These are phyloP conservation scores for Atta cephalotes DNA, from an alignment of 1,140 invertebrate genomes.

Conservation along the genomic window DNA sequence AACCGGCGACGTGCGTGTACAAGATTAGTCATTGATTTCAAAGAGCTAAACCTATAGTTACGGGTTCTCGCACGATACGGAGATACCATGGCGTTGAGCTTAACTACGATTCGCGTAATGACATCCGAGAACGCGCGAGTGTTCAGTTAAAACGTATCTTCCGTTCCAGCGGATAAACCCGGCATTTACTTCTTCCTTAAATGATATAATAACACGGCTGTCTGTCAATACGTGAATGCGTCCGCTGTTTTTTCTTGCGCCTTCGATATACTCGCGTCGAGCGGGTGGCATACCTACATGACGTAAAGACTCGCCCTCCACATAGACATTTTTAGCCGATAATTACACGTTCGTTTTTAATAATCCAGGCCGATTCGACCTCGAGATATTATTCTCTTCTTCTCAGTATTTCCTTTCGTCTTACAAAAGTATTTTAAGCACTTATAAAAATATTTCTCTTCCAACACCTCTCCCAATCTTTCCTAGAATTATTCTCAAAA, in stretches of 20 bases:
- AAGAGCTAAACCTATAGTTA: conserved; percentile 65
- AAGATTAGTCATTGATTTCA: conserved; percentile 61
- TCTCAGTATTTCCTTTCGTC: conserved; percentile 29
- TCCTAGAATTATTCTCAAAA: conserved; percentile 11
- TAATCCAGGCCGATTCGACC: conserved; percentile 45
- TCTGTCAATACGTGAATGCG: conserved; percentile 36
- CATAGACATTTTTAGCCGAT: conserved; percentile 57
- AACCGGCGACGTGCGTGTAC: conserved; percentile 37
- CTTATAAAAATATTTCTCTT: neutral
- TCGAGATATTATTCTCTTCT: conserved; percentile 25
- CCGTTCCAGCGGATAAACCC: conserved; percentile 64
- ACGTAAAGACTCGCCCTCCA: conserved; percentile 5
- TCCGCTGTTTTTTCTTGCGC: conserved; percentile 28
- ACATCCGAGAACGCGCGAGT: conserved; percentile 56
- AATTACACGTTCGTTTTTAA: conserved; percentile 58
- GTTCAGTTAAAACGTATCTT: conserved; percentile 66
- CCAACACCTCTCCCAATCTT: neutral
- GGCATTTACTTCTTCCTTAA: conserved; percentile 60
- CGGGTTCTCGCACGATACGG: conserved; percentile 45
- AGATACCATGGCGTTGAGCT: conserved; percentile 58
- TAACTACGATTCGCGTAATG: conserved; percentile 65
- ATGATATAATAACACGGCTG: conserved; percentile 71
- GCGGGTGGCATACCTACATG: conserved; percentile 1
- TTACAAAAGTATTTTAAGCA: neutral
- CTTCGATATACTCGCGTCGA: neutral